A percentile compares a stretch with the other conserved stretches of the same genome.
Conservation (phyloP, 2,888 invertebrate species). For the Terebella lapidaria region DNA sequence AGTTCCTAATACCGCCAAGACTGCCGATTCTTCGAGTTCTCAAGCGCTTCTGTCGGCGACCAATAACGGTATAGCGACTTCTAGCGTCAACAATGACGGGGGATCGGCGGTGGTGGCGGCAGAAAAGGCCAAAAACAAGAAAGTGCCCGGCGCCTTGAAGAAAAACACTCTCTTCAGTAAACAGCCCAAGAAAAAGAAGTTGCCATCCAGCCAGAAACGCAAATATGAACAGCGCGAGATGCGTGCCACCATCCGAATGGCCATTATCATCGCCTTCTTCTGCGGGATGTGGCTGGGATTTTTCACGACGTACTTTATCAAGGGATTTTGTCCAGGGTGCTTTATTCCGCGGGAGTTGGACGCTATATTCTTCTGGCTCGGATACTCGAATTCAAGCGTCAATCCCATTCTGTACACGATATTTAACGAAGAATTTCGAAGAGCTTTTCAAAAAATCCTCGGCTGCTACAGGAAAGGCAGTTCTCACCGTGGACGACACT, state of each 20-base stretch:
- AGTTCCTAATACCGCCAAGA: too few species aligned
- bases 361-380: conserved; percentile 51
- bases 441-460: conserved; percentile 42
- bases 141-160: conserved; percentile 6
- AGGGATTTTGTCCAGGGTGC: conserved; percentile 39
- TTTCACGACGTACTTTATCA: conserved; percentile 49
- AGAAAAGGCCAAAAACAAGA: conserved; percentile 4
- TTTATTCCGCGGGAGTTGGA: conserved; percentile 39
- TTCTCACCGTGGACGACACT: background rate
- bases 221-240: conserved; percentile 43
- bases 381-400: conserved; percentile 50
- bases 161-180: conserved; percentile 7
- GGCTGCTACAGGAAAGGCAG: conserved; percentile 21
- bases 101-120: conserved; percentile 2
- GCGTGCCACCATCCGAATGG: conserved; percentile 52
- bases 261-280: conserved; percentile 52
- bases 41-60: background rate
- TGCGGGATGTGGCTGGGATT: conserved; percentile 54
- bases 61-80: background rate
- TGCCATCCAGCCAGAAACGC: conserved; percentile 8
- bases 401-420: conserved; percentile 52
- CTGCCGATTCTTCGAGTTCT: background rate
- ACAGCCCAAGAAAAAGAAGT: conserved; percentile 7
- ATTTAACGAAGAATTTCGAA: conserved; percentile 51
- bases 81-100: background rate